A percentile compares a stretch with the other conserved stretches of the same genome.
phyloP scores from a whole-genome alignment of 2,888 invertebrate genomes.

The Eudasyphora cyanicolor region DNA sequence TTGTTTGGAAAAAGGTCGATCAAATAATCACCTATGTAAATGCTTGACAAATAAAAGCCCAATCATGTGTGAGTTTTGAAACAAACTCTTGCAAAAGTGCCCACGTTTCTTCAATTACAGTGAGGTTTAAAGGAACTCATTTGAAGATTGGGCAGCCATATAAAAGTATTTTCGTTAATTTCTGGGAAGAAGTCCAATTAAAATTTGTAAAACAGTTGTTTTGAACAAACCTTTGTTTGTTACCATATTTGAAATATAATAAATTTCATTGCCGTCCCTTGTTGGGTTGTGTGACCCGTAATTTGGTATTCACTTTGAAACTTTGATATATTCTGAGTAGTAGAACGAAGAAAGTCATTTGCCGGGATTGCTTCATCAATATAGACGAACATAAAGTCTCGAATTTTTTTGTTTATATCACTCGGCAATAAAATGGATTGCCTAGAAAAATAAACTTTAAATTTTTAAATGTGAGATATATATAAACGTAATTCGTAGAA shows the following conservation, averaged over 20 bases:
- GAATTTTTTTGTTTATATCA: too few species aligned
- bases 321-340: not conserved
- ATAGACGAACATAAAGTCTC: too few species aligned
- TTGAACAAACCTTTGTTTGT: not conserved
- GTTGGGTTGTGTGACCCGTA: too few species aligned
- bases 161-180: not conserved
- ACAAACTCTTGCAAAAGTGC: not conserved
- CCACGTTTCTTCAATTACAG: not conserved
- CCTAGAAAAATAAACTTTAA: too few species aligned
- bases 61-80: not conserved
- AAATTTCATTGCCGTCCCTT: not conserved
- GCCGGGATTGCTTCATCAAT: too few species aligned
- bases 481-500: too few species aligned
- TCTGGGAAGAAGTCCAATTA: not conserved
- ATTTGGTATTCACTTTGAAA: not conserved
- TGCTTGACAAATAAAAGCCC: not conserved
- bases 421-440: too few species aligned
- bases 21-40: slow-evolving; percentile 48
- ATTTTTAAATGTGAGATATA: too few species aligned
- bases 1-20: slow-evolving; percentile 25
- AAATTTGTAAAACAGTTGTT: not conserved
- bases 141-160: not conserved
- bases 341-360: not conserved
- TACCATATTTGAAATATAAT: not conserved
- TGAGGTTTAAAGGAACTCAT: not conserved